Evolutionary conservation across 2,113 vertebrate species (phyloP), one percentile per base, ranked within the genome.

Genomic region (Tetraodon nigroviridis): DNA sequence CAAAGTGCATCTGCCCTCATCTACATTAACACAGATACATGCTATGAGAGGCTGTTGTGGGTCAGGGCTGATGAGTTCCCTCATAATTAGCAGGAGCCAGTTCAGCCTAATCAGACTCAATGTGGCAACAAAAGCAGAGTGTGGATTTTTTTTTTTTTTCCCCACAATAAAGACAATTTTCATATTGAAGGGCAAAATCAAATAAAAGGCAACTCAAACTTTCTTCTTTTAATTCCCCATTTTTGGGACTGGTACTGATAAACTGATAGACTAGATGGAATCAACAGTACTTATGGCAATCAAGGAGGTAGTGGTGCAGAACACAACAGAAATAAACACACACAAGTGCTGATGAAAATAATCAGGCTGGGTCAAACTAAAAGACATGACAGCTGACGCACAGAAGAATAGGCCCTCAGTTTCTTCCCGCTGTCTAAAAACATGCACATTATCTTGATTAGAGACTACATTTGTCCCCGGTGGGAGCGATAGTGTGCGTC

Each of bases 61-160:
- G 75, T 79, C 67, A 76, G 57, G 47, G 10, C 57, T 48, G 55
- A 71, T 63, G 56, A 64, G 48, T 72, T 71, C 67, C 64, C 73
- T 56, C 71, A 62, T 83, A 81, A 87, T 90, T 87, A 90, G 86
- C 84, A 88, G 84, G 78, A 71, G 65, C 73, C 24, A 27, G 64
- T 58, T 66, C 58, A 49, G 52, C 53, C 67, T 64, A 70, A 67
- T 69, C 78, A 75, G 67, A 73, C 7, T 13, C 68, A 45, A 32
- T 41, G 64, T 42, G 59, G 60, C 44, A 55, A 69, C 69, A 70
- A 78, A 74, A 79, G 75, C 68, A 41, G 64, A 29, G 53, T 68
- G 64, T 55, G 72, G 56, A 78, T 87, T 79, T 88, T 86, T 85
- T 88, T 89, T 78, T 82, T 87, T 85, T 82, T n/a, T n/a, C n/a